Base-by-base conservation (phyloP, 2,797 vertebrate species). In the Hydrophis major region DNA sequence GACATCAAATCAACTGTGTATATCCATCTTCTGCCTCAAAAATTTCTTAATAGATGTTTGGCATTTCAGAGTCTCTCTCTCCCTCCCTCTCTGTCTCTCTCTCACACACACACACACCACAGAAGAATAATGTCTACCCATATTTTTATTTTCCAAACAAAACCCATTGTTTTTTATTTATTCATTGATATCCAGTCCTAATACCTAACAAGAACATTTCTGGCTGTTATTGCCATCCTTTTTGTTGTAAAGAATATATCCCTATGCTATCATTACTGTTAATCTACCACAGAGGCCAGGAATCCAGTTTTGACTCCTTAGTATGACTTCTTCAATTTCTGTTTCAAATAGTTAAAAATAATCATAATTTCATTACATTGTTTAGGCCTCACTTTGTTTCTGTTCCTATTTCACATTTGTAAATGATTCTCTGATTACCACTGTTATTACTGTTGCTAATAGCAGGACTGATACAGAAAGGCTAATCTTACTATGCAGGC, bases 11-110 rank as follows among this genome's bases (percentile, higher is more conserved):
- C 28, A 60, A 32, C 55, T 42, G 25, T 86, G 88, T 93, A 92
- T 91, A 55, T 94, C 88, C 63, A 69, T 94, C 94, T 59, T 59
- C 90, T 88, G 93, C 28, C 53, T 88, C 53, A 89, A 0, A 57
- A 0, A 74, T 94, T 93, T 66, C 89, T 57, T 92, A 89, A 5
- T 20, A 95, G 88, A 28, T 93, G 60, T 86, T 94, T 61, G 83
- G 94, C 93, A 60, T 56, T 56, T 55, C 12, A 55, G 53, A 55
- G 53, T 55, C 12, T 22, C 20, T 60, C 59, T 22, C 59, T 22
- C 8, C 59, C 6, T 18, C 37, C 1, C 59, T 8, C 59, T 8
- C 59, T 25, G 22, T 4, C 60, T 61, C 60, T 63, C 86, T 88
- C 89, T 78, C 12, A 2, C 27, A 12, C 11, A 4, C 11, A 4